Percentiles rank a stretch among this genome's conserved stretches.
Evolutionary conservation across 2,888 invertebrate species (phyloP).

Genomic region (Caenorhabditis virilis): DNA sequence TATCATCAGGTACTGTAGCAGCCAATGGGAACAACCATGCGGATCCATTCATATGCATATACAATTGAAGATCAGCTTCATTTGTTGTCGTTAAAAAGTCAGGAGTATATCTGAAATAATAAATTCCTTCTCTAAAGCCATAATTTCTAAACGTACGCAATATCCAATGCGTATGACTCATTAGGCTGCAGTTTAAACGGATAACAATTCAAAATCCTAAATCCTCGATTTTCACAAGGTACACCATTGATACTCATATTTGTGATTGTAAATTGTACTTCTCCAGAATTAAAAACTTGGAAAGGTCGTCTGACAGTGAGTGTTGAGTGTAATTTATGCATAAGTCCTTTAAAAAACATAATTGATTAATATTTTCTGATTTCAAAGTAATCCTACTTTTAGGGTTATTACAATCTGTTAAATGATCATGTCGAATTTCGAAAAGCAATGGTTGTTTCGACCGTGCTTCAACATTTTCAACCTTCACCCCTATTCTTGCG

Average conservation of each 20-base stretch:
- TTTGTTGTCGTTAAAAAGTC: constrained; percentile 83
- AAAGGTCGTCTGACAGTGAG: constrained; percentile 82
- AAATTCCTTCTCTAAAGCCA: background rate
- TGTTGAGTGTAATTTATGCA: constrained; percentile 73
- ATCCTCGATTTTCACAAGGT: constrained; percentile 73
- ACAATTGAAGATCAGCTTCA: constrained; percentile 72
- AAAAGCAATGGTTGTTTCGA: constrained; percentile 77
- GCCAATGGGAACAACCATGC: constrained; percentile 75
- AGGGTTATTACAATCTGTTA: constrained; percentile 74
- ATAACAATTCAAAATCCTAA: constrained; percentile 79
- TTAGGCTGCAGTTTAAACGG: constrained; percentile 79
- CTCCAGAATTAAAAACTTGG: constrained; percentile 86
- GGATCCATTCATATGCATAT: constrained; percentile 68
- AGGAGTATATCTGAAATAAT: constrained; percentile 77
- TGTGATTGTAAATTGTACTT: constrained; percentile 75
- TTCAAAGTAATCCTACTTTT: constrained; percentile 70
- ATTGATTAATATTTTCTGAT: constrained; percentile 2
- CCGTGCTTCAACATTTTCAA: constrained; percentile 55
- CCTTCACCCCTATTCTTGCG: constrained; percentile 82
- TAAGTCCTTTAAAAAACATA: constrained; percentile 46
- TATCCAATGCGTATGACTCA: constrained; percentile 79
- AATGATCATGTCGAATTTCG: constrained; percentile 78
- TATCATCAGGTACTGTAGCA: constrained; percentile 74
- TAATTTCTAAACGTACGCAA: constrained; percentile 73
- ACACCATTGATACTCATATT: constrained; percentile 73